These are phyloP conservation scores for Channa maculata DNA, from an alignment of 2,113 vertebrate species.

Conservation along the genomic window DNA sequence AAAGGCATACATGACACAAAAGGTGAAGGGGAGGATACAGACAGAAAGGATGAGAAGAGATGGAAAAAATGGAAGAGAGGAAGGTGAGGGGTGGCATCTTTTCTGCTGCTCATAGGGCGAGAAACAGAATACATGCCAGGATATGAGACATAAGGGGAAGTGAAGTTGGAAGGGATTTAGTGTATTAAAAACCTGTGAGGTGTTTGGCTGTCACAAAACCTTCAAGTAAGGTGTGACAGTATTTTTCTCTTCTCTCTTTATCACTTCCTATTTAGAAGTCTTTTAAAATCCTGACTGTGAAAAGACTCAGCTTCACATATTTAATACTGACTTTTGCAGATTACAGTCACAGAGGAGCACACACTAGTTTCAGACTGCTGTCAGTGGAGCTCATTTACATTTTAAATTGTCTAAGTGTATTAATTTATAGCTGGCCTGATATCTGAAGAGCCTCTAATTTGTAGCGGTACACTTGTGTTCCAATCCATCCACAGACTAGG, in stretches of 20 bases:
- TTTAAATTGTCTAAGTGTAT: background rate
- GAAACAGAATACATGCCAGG: background rate
- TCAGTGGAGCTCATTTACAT: background rate
- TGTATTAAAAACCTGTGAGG: slow-evolving; percentile 11
- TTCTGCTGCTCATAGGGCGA: background rate
- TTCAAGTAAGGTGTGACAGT: background rate
- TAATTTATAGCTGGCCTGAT: background rate
- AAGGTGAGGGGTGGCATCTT: background rate
- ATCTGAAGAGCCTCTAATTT: slow-evolving; percentile 21
- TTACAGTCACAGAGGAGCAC: background rate
- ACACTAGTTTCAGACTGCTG: background rate
- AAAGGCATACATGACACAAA: background rate
- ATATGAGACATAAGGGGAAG: background rate
- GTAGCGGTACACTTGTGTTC: background rate
- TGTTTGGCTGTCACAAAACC: slow-evolving; percentile 19
- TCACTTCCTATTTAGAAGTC: slow-evolving; percentile 4
- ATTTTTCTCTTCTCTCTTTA: slow-evolving; percentile 26
- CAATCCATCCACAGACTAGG: background rate
- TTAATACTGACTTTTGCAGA: slow-evolving; percentile 5
- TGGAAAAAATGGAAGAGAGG: background rate
- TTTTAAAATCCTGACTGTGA: slow-evolving; percentile 16
- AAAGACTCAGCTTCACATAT: slow-evolving; percentile 3
- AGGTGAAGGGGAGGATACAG: background rate
- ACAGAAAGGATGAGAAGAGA: background rate
- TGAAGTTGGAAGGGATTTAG: background rate